phyloP scores from a whole-genome alignment of 2,797 vertebrate species.

The Choloepus didactylus region DNA sequence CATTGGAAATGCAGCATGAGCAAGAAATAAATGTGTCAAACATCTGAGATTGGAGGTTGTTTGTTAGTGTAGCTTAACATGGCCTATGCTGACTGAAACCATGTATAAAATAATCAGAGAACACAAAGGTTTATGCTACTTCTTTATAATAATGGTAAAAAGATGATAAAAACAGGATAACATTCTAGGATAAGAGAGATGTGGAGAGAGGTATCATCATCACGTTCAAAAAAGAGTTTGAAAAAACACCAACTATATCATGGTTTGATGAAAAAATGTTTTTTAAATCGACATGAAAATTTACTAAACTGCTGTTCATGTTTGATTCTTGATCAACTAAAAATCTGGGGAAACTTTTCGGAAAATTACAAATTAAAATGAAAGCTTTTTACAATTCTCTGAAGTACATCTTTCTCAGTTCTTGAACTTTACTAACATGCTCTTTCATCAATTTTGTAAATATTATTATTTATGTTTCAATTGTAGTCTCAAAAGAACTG shows the following conservation, averaged over 20 bases:
- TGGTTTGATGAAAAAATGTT: background rate
- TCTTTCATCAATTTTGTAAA: constrained; percentile 52
- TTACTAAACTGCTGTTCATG: background rate
- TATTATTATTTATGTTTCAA: constrained; percentile 25
- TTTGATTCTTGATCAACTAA: background rate
- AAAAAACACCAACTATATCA: background rate
- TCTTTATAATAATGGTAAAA: background rate
- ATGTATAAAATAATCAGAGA: background rate
- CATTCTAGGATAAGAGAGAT: background rate
- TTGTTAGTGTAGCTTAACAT: constrained; percentile 23
- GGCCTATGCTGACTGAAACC: background rate
- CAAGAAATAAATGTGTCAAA: background rate
- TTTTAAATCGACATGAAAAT: constrained; percentile 23
- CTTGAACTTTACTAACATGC: background rate
- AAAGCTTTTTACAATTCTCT: constrained; percentile 19
- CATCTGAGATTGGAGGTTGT: background rate
- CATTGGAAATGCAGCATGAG: background rate
- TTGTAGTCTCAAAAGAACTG: background rate
- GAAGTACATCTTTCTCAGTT: background rate
- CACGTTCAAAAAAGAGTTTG: background rate
- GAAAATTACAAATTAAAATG: constrained; percentile 2
- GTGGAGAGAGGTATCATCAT: background rate
- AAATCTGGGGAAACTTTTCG: constrained; percentile 12
- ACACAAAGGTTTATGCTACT: background rate
- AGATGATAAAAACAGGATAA: background rate